Percentiles rank a stretch among this genome's conserved stretches.
phyloP scores from a whole-genome alignment of 2,113 vertebrate species.

The Callionymus lyra region DNA sequence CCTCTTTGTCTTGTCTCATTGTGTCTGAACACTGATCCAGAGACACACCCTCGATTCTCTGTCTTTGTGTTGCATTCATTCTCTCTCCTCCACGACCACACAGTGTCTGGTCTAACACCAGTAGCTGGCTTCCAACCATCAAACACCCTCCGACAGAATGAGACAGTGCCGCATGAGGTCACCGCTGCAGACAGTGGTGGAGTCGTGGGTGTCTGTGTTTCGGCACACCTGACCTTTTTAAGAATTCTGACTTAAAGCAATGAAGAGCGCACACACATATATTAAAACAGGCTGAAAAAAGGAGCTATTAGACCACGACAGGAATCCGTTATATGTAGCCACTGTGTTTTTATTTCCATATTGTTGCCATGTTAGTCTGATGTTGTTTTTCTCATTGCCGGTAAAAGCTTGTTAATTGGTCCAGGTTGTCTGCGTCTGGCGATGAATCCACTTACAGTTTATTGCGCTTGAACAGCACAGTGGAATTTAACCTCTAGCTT shows the following conservation, averaged over 20 bases:
- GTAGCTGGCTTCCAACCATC: too few relatives aligned
- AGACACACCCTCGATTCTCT: slow-evolving; percentile 33
- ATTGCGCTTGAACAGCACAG: too few relatives aligned
- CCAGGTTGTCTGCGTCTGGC: too few relatives aligned
- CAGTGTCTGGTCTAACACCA: slow-evolving; percentile 31
- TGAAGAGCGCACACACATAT: too few relatives aligned
- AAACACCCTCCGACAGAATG: slow-evolving; percentile 50
- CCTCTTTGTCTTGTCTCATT: slow-evolving; percentile 16
- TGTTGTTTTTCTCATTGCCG: too few relatives aligned
- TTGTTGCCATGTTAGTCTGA: too few relatives aligned
- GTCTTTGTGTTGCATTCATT: slow-evolving; percentile 18
- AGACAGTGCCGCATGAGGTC: slow-evolving; percentile 57
- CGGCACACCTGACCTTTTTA: slow-evolving; percentile 7
- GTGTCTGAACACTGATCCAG: slow-evolving; percentile 21
- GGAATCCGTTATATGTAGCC: slow-evolving; percentile 2
- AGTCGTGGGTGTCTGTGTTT: neutral
- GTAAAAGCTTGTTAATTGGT: too few relatives aligned
- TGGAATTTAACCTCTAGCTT: too few relatives aligned
- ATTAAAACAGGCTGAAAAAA: too few relatives aligned
- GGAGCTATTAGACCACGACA: neutral
- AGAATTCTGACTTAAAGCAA: slow-evolving; percentile 14
- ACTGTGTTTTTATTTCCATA: too few relatives aligned
- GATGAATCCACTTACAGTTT: too few relatives aligned
- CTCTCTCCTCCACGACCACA: neutral
- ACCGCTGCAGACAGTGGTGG: slow-evolving; percentile 7